A percentile compares a stretch with the other conserved stretches of the same genome.
Conservation (phyloP, 2,797 vertebrate species). For the Molothrus aeneus region DNA sequence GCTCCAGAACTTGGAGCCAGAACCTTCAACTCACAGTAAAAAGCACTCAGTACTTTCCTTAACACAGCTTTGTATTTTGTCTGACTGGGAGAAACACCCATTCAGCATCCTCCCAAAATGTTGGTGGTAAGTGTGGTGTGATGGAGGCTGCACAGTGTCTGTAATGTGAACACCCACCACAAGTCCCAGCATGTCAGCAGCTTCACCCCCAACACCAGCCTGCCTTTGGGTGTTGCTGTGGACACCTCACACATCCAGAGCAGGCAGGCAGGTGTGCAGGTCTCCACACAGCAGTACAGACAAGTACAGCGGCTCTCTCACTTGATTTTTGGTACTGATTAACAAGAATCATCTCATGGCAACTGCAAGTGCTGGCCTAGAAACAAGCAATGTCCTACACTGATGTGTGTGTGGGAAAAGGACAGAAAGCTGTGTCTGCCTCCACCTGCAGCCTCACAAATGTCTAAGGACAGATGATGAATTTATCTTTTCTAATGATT, state of each 20-base stretch:
- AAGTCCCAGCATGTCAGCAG: neutral
- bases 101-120: neutral
- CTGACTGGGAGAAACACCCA: neutral
- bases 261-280: neutral
- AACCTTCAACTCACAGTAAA: neutral
- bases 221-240: neutral
- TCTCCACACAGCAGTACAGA: neutral
- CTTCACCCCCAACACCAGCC: neutral
- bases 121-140: neutral
- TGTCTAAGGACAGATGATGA: neutral
- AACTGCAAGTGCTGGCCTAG: neutral
- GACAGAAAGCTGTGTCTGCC: neutral
- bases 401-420: neutral
- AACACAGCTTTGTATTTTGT: neutral
- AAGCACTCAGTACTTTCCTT: neutral
- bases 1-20: neutral
- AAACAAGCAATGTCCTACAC: neutral
- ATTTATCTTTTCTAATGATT: neutral
- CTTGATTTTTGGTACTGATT: neutral
- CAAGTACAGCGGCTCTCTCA: neutral
- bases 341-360: neutral
- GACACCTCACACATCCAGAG: rapidly evolving
- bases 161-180: neutral
- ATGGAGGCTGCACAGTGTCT: neutral
- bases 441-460: neutral